A percentile compares a stretch with the other conserved stretches of the same genome.
These are phyloP conservation scores for Sphaerophoria taeniata DNA, from an alignment of 2,888 invertebrate species.

Conservation along the genomic window DNA sequence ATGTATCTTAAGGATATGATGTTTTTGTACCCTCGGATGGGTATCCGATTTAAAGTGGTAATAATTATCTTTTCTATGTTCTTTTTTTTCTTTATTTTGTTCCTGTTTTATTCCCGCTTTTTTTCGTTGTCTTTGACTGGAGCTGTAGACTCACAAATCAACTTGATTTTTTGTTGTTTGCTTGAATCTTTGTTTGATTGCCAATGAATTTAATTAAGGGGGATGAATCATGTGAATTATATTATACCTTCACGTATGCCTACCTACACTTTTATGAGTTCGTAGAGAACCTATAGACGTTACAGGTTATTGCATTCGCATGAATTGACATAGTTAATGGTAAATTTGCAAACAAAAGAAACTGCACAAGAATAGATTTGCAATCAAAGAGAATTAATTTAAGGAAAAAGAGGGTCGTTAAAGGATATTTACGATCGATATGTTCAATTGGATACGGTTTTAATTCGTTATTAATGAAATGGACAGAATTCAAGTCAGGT, in stretches of 20 bases:
- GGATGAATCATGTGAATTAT: constrained; percentile 63
- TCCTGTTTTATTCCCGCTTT: constrained; percentile 32
- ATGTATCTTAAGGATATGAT: constrained; percentile 47
- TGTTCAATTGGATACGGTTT: not conserved
- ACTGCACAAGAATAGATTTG: constrained; percentile 17
- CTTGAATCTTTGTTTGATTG: constrained; percentile 70
- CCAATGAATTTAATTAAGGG: constrained; percentile 67
- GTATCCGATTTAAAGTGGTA: constrained; percentile 65
- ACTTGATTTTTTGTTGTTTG: constrained; percentile 33
- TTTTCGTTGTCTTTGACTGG: constrained; percentile 12
- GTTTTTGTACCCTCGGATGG: not conserved
- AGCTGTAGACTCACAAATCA: constrained; percentile 35
- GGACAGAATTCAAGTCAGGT: too few species aligned
- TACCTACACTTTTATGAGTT: not conserved
- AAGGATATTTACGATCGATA: constrained; percentile 10
- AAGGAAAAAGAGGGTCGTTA: constrained; percentile 18
- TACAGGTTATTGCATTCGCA: constrained; percentile 59
- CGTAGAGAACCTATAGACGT: constrained; percentile 32
- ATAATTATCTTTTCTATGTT: constrained; percentile 62
- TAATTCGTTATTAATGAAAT: too few species aligned
- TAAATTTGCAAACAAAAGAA: constrained; percentile 39
- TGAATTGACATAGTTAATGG: constrained; percentile 70
- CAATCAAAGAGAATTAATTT: constrained; percentile 40
- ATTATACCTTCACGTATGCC: not conserved
- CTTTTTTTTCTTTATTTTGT: constrained; percentile 24